Conservation (phyloP, 2,797 vertebrate species). For the Onychomys leucogaster region DNA sequence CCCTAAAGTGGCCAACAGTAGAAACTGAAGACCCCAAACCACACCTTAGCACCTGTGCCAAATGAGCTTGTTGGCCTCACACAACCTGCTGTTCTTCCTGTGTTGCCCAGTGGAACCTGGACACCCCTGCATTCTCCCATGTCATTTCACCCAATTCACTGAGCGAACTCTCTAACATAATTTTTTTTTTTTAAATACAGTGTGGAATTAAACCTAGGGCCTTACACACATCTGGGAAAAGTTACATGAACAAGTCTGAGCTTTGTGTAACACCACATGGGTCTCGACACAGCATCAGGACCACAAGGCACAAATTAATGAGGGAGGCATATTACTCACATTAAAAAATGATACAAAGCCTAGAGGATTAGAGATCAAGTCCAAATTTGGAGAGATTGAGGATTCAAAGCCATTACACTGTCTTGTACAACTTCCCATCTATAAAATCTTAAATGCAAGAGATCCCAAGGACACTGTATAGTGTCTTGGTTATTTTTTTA, state of each 20-base stretch:
- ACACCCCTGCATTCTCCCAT: neutral
- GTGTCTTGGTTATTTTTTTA: neutral
- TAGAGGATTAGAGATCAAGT: neutral
- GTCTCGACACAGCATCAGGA: neutral
- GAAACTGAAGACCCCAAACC: too few relatives aligned
- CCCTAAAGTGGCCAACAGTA: neutral
- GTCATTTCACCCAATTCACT: neutral
- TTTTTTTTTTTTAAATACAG: neutral
- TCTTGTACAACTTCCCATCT: neutral
- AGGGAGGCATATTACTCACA: neutral
- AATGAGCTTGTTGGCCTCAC: neutral
- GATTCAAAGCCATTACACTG: neutral
- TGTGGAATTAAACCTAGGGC: neutral
- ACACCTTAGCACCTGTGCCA: neutral
- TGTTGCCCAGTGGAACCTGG: neutral
- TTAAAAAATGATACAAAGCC: neutral
- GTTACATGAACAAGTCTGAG: neutral
- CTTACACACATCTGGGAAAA: neutral
- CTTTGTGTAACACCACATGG: neutral
- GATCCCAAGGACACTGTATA: neutral
- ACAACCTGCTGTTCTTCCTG: neutral
- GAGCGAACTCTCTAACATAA: neutral
- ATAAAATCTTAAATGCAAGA: conserved; percentile 45
- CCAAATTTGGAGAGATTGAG: neutral
- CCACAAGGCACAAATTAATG: neutral